Conservation (phyloP, 2,113 vertebrate species). For the Azemiops feae region DNA sequence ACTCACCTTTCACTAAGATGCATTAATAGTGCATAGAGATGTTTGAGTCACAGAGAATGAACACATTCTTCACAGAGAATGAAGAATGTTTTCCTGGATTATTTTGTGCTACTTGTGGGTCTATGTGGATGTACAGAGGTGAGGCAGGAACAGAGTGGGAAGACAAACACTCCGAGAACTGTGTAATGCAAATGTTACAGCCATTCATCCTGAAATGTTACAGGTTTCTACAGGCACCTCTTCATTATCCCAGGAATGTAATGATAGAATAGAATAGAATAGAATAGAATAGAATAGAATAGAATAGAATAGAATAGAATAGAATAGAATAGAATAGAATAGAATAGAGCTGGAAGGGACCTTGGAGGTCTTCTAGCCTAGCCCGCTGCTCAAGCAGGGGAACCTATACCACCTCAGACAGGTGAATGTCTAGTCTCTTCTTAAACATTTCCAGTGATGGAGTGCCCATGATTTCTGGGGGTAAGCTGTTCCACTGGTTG, state of each 20-base stretch:
- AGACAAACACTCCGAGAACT: not conserved
- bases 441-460: too few species aligned
- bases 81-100: conserved; percentile 63
- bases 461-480: too few species aligned
- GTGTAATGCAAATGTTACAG: conserved; percentile 61
- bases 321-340: too few species aligned
- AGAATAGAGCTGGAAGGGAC: too few species aligned
- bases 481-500: too few species aligned
- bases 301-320: too few species aligned
- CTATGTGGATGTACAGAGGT: conserved; percentile 1
- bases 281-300: too few species aligned
- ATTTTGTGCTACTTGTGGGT: conserved; percentile 58
- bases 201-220: conserved; percentile 59
- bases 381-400: too few species aligned
- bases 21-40: conserved; percentile 54
- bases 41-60: conserved; percentile 61
- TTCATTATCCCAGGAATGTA: conserved; percentile 59
- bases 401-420: too few species aligned
- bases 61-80: conserved; percentile 54
- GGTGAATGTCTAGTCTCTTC: too few species aligned
- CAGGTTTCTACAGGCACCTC: conserved; percentile 60
- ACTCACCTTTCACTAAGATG: conserved; percentile 26
- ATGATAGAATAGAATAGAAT: conserved; percentile 22
- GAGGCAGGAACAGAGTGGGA: not conserved
- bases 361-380: too few species aligned